phyloP scores from a whole-genome alignment of 2,888 invertebrate species.

The Sphaerophoria taeniata region DNA sequence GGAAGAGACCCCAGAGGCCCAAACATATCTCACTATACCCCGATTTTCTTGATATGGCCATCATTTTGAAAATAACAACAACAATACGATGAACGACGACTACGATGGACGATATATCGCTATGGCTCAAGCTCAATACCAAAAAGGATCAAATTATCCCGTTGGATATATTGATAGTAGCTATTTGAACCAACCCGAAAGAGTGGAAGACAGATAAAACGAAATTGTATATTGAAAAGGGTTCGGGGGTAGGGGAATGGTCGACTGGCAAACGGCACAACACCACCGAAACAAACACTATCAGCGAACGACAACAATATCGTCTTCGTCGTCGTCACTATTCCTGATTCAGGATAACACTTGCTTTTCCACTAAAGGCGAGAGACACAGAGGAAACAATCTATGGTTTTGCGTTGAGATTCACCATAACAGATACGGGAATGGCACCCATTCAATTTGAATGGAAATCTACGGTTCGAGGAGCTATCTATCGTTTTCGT shows the following conservation, averaged over 20 bases:
- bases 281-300: constrained; percentile 35
- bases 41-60: not conserved
- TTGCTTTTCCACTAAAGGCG: constrained; percentile 7
- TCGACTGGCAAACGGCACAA: constrained; percentile 19
- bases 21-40: not conserved
- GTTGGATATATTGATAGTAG: constrained; percentile 73
- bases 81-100: constrained; percentile 26
- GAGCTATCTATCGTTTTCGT: constrained; percentile 30
- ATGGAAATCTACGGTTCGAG: constrained; percentile 71
- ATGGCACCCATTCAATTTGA: constrained; percentile 73
- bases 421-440: constrained; percentile 72
- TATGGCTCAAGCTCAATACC: constrained; percentile 66
- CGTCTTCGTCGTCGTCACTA: constrained; percentile 41
- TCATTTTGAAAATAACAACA: constrained; percentile 20
- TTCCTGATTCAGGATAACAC: constrained; percentile 50
- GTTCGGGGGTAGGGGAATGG: constrained; percentile 4
- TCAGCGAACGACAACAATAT: constrained; percentile 32
- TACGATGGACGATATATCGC: constrained; percentile 54
- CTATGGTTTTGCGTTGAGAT: constrained; percentile 71
- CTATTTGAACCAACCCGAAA: constrained; percentile 67
- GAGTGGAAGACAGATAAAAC: constrained; percentile 72
- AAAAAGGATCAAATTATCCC: constrained; percentile 73
- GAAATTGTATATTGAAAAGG: constrained; percentile 74
- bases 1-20: constrained; percentile 4
- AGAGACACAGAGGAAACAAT: constrained; percentile 57